Evolutionary conservation across 1,140 invertebrate genomes (phyloP).

Genomic region (Colletes latitarsis): DNA sequence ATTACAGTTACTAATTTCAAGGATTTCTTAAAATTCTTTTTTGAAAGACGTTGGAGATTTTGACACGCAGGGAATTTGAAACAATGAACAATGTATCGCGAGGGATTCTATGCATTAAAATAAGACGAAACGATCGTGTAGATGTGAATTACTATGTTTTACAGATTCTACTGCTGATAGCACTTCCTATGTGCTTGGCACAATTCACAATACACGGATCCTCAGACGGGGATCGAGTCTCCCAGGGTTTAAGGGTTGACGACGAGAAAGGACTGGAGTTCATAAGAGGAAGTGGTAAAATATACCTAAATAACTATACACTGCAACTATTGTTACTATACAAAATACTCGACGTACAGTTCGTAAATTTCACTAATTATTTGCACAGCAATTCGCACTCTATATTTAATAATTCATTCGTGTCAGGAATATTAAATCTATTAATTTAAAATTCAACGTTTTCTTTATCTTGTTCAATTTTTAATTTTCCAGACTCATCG

Average conservation of each 20-base stretch:
- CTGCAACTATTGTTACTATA: too few species aligned
- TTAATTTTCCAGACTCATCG: constrained; percentile 65
- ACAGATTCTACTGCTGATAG: constrained; percentile 71
- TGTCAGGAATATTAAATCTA: too few species aligned
- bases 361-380: too few species aligned
- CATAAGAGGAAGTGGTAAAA: constrained; percentile 74
- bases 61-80: too few species aligned
- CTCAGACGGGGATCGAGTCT: constrained; percentile 77
- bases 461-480: background rate
- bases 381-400: too few species aligned
- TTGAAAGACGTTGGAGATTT: too few species aligned
- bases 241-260: constrained; percentile 76
- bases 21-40: too few species aligned
- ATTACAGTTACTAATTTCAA: too few species aligned
- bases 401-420: too few species aligned
- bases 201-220: constrained; percentile 79
- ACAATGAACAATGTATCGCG: too few species aligned
- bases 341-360: too few species aligned
- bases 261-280: constrained; percentile 76
- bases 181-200: constrained; percentile 73
- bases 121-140: background rate
- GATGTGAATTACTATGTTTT: constrained; percentile 16
- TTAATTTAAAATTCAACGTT: background rate
- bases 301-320: constrained; percentile 20
- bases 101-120: too few species aligned